Evolutionary conservation across 2,797 vertebrate genomes (phyloP), one percentile per base, ranked within the genome.

Genomic region (Crenichthys baileyi): DNA sequence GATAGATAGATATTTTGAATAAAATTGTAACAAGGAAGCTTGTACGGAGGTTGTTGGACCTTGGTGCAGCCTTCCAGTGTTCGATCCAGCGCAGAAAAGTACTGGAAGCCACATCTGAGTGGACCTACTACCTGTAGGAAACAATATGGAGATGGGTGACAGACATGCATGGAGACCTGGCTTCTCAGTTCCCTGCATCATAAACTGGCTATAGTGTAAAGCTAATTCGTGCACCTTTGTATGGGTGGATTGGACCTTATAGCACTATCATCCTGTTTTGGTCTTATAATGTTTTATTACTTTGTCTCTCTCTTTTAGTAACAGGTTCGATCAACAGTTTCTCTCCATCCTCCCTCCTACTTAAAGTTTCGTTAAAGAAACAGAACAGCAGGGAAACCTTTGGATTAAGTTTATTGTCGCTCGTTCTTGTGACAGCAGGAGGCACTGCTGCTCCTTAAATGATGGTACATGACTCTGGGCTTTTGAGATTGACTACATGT

Each of bases 401-500:
- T 50, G 44, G 48, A 63, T 29, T 3, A 11, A 67, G 24, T 29
- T 48, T 15, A 20, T 71, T 80, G 71, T 78, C 81, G 26, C 20
- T 75, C 61, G 2, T 67, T 78, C 31, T 56, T 11, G 22, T 73
- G 75, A 76, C 92, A 90, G 81, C 76, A 93, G 92, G 81, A 78
- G 88, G 87, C 81, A 81, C 77, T 88, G 71, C 72, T 86, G 80
- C 72, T 81, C 53, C 36, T 80, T 76, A 61, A 46, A 79, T 73
- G 31, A 5, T 4, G 15, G 29, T 26, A 46, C 46, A 4, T n/a
- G 67, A 44, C 39, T 70, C 5, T 61, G 50, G 39, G n/a, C 13
- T 82, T 3, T 70, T 71, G 4, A 46, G 26, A 70, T 31, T 51
- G 70, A 51, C 41, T 46, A 70, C 13, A 70, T 70, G 67, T 46